Conservation (phyloP, 2,797 vertebrate genomes). For the Tenualosa thibaudeaui region DNA sequence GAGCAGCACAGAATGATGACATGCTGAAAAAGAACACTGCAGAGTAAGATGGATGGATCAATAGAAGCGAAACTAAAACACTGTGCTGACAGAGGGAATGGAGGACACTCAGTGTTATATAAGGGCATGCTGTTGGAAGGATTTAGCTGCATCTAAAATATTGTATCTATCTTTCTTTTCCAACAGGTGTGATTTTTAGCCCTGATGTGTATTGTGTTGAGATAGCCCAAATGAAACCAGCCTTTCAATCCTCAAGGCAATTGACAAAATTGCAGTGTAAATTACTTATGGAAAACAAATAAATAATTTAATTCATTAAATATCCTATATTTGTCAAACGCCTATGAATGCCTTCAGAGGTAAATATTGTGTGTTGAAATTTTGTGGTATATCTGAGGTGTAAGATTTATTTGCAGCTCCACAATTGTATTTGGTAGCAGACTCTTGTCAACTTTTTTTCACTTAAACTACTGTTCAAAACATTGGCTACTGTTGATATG, state of each 20-base stretch:
- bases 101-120: constrained; percentile 5
- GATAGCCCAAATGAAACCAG: constrained; percentile 37
- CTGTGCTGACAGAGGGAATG: background rate
- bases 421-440: background rate
- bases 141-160: constrained; percentile 30
- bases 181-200: constrained; percentile 60
- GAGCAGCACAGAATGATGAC: constrained; percentile 12
- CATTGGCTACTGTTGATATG: constrained; percentile 10
- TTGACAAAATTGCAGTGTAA: constrained; percentile 59
- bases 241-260: constrained; percentile 31
- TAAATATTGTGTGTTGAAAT: background rate
- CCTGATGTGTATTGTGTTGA: constrained; percentile 46
- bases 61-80: background rate
- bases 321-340: constrained; percentile 17
- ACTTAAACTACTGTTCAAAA: background rate
- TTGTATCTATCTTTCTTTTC: constrained; percentile 45
- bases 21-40: constrained; percentile 6
- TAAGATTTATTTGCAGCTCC: constrained; percentile 14
- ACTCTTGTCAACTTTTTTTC: constrained; percentile 7
- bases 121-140: constrained; percentile 21
- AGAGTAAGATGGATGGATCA: constrained; percentile 1
- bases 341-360: background rate
- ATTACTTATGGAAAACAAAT: constrained; percentile 53
- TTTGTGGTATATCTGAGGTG: constrained; percentile 17
- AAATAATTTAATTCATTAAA: constrained; percentile 46